Conservation (phyloP, 2,888 invertebrate genomes). For the Philhelius pedissequus region DNA sequence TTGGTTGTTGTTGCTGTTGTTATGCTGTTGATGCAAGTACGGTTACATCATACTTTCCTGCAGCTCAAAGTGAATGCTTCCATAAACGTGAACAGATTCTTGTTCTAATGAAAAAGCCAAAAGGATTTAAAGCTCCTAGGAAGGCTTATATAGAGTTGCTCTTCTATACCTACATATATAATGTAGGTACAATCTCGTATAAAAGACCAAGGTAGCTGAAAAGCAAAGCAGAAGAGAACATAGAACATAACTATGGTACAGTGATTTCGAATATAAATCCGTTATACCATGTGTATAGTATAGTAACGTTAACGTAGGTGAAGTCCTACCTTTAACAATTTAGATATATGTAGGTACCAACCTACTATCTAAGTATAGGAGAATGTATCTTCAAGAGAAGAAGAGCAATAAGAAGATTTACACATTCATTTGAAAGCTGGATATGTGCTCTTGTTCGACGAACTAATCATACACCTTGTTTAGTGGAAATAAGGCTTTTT, state of each 20-base stretch:
- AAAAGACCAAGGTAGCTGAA: background rate
- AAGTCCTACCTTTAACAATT: background rate
- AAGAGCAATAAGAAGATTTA: background rate
- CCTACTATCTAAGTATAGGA: background rate
- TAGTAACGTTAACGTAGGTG: background rate
- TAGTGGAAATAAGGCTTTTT: constrained; percentile 21
- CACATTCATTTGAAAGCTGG: background rate
- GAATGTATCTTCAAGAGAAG: background rate
- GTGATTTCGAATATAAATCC: constrained; percentile 42
- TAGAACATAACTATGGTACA: constrained; percentile 34
- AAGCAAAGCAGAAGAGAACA: constrained; percentile 11
- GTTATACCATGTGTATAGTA: background rate
- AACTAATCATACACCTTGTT: constrained; percentile 57
- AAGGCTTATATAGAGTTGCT: constrained; percentile 40
- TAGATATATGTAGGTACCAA: too few relatives aligned
- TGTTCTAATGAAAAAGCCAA: constrained; percentile 64
- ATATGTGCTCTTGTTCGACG: constrained; percentile 16
- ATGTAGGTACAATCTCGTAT: too few relatives aligned
- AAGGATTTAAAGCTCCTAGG: constrained; percentile 53
- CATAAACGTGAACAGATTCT: constrained; percentile 63
- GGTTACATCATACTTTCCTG: background rate
- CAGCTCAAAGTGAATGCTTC: constrained; percentile 25
- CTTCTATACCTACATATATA: too few relatives aligned
- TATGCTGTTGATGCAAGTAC: background rate
- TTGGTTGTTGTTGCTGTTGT: constrained; percentile 1